Evolutionary conservation across 2,797 vertebrate genomes (phyloP), one percentile per base, ranked within the genome.

Genomic region (Pangasius djambal): DNA sequence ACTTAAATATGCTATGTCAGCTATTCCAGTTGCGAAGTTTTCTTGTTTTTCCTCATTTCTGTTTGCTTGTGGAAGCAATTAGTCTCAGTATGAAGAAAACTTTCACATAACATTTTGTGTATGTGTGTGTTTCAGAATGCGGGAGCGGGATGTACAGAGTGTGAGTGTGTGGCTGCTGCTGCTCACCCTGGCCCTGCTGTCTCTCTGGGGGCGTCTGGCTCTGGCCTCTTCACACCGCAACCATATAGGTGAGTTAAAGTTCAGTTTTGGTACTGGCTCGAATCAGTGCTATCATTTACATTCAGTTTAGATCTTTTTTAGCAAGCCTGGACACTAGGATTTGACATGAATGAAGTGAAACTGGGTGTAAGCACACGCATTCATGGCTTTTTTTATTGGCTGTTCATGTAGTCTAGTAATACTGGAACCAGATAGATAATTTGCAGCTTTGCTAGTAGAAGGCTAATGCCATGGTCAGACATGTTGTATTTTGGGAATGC

Each of bases 181-280:
- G 95, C 95, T 98, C 95, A 95, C 96, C 86, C 93, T 99, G 92
- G 97, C 97, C 96, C 95, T 99, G 94, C 94, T 97, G 95, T 97
- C 96, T 72, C 96, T 98, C 92, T 98, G 97, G 97, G 97, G 96
- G 94, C 95, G 95, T 87, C 95, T 98, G 94, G 96, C 96, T 18
- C 94, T 95, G 50, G 97, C 98, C 77, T 97, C 98, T 70, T 95
- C 95, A 50, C 97, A 98, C 94, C 96, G 97, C 93, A 97, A 97
- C 95, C 97, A 98, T 95, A 96, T 98, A 96, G 98, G 98, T 99
- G 97, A 87, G 94, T 87, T 88, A 84, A 75, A 89, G 83, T 55
- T 52, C 44, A 37, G 78, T 83, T 89, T 69, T 44, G 65, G 13
- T 69, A 31, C 63, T 85, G 65, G 18, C 25, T 69, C 70, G 4